Base-by-base conservation (phyloP, 2,888 invertebrate genomes). In the Schizotus pectinicornis region DNA sequence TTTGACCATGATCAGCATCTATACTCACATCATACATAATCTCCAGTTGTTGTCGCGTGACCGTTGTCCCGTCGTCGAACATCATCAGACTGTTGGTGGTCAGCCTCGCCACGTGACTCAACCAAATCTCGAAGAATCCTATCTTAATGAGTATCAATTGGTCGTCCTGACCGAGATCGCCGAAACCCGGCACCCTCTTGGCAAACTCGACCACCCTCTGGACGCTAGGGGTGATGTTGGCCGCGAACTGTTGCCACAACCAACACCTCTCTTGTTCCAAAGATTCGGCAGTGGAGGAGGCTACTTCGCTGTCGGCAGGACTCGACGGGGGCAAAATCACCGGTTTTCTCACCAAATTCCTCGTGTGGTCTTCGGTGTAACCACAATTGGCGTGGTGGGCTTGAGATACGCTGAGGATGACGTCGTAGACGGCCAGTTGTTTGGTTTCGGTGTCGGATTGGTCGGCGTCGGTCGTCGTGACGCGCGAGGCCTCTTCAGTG, bases 71-170 rank as follows among this genome's bases (percentile, higher is more conserved):
- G 77, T 98, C 95, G 67, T 93, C 91, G 77, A 97, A 94, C 59
- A 94, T 91, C 77, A 98, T 83, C 66, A 88, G 86, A 47, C 88
- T 83, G 58, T 88, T 86, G 35, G 88, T 88, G 37, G 92, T 90
- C 81, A 94, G 86, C 64, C 91, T 86, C 7, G 94, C 87, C 63
- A 92, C 89, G 73, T 95, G 90, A 43, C 92, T 89, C 65, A 97
- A 84, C 96, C 97, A 98, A 62, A 96, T 89, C 81, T 98, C 98
- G 79, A 96, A 95, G 84, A 98, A 98, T 61, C 97, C 96, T 76
- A 90, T 88, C 84, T 98, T 98, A 75, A 98, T 95, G 67, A 98
- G 86, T 69, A 97, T 95, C 69, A 98, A 85, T 81, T 98, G 98
- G 81, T 98, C 98, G 77, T 97, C 97, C 81, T 98, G 97, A 51